These are phyloP conservation scores for Pogonophryne albipinna DNA, from an alignment of 2,797 vertebrate genomes.

Conservation along the genomic window DNA sequence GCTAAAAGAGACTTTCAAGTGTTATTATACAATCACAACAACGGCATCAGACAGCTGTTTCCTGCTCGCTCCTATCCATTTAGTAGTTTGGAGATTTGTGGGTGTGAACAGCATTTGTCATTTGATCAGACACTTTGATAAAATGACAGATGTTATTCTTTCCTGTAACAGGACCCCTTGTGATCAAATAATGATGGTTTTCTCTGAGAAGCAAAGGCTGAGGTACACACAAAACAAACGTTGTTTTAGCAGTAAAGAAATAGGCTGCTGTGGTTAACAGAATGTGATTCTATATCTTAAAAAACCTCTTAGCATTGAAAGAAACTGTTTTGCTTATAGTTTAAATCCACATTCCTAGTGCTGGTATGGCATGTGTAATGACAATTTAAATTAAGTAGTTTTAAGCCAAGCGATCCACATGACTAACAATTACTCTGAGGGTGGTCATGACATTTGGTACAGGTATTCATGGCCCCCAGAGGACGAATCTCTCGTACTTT, in stretches of 20 bases:
- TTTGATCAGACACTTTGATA: background rate
- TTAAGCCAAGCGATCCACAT: background rate
- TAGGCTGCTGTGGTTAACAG: no score
- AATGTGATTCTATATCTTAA: no score
- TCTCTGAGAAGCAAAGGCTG: background rate
- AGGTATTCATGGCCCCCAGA: background rate
- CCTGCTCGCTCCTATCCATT: background rate
- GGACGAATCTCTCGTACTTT: background rate
- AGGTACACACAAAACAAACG: no score
- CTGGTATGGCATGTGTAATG: no score
- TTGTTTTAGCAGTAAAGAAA: no score
- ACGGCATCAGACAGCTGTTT: background rate
- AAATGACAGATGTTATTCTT: background rate
- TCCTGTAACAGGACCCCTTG: background rate
- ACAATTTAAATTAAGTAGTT: background rate
- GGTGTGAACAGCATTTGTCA: background rate
- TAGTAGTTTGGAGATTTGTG: background rate
- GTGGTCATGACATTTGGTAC: background rate
- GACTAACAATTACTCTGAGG: background rate
- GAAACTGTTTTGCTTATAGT: no score
- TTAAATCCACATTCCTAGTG: no score
- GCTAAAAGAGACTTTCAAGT: constrained; percentile 31
- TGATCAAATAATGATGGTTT: constrained; percentile 4
- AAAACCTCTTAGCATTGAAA: no score
- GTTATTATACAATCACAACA: constrained; percentile 25